A percentile compares a stretch with the other conserved stretches of the same genome.
phyloP scores from a whole-genome alignment of 2,888 invertebrate species.

The Epirrhoe tristata region DNA sequence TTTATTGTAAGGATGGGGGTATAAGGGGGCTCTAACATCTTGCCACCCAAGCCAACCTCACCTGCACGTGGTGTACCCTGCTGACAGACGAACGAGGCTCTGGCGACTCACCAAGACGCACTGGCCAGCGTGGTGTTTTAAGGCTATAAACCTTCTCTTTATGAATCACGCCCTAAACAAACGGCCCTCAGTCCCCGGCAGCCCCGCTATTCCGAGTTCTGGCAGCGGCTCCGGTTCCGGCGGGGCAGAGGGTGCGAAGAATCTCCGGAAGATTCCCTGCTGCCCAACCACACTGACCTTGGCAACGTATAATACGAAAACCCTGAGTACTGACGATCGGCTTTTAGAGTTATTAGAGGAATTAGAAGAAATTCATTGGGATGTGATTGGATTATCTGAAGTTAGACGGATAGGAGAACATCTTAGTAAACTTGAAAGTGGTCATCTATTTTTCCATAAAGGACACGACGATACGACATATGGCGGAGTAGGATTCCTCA shows the following conservation, averaged over 20 bases:
- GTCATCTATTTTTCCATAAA: conserved; percentile 4
- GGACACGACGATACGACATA: conserved; percentile 11
- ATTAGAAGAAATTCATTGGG: conserved; percentile 10
- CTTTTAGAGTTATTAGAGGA: conserved; percentile 7
- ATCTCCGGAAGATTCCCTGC: conserved; percentile 26
- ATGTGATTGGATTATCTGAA: conserved; percentile 12
- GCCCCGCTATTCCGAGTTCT: conserved; percentile 34
- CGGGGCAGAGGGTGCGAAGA: conserved; percentile 38
- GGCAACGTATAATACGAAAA: conserved; percentile 14
- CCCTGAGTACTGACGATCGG: conserved; percentile 9
- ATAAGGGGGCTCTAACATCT: too few relatives aligned
- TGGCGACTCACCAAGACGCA: conserved; percentile 10
- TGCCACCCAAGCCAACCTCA: too few relatives aligned
- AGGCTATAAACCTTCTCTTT: conserved; percentile 10
- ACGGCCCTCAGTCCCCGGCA: conserved; percentile 38
- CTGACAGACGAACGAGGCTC: neutral
- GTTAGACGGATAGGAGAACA: conserved; percentile 9
- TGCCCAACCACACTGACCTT: conserved; percentile 21
- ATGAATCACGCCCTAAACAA: conserved; percentile 9
- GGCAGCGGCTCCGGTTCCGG: conserved; percentile 37
- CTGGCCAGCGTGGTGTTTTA: conserved; percentile 16
- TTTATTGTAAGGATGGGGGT: too few relatives aligned
- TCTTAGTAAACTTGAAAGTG: neutral
- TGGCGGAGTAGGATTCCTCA: conserved; percentile 18
- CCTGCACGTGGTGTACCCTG: too few relatives aligned